These are phyloP conservation scores for Caiman crocodilus DNA, from an alignment of 2,797 vertebrate genomes.

Conservation along the genomic window DNA sequence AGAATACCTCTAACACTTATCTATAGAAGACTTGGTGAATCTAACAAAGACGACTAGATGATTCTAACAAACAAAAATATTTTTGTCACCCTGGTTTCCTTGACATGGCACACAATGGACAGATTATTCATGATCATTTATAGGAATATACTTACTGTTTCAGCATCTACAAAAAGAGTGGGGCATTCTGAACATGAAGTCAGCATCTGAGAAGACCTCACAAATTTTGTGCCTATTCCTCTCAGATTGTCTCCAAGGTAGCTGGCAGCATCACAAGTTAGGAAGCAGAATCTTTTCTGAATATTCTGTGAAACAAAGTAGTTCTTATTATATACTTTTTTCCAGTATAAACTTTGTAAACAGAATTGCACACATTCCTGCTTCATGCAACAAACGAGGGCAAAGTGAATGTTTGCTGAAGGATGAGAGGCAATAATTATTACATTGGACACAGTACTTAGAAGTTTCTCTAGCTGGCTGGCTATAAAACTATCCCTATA, in stretches of 20 bases:
- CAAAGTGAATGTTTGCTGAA: slow-evolving; percentile 13
- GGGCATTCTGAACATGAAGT: slow-evolving; percentile 96
- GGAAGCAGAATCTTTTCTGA: slow-evolving; percentile 96
- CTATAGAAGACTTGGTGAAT: background rate
- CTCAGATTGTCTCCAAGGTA: slow-evolving; percentile 96
- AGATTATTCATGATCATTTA: background rate
- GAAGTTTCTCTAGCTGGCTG: background rate
- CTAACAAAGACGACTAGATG: background rate
- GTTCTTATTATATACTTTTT: background rate
- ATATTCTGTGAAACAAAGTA: slow-evolving; percentile 89
- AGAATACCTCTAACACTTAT: background rate
- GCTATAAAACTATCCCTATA: slow-evolving; percentile 25
- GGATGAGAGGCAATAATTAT: background rate
- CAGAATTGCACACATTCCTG: background rate
- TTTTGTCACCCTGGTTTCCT: background rate
- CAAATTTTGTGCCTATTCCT: slow-evolving; percentile 97
- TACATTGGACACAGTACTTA: background rate
- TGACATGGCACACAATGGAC: background rate
- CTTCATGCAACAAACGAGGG: background rate
- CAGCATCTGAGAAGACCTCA: slow-evolving; percentile 96
- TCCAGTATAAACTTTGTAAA: background rate
- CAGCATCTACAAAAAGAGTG: slow-evolving; percentile 95
- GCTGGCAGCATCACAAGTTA: slow-evolving; percentile 94
- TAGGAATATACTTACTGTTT: slow-evolving; percentile 89
- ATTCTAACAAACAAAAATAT: background rate